Evolutionary conservation across 1,140 invertebrate species (phyloP).

Genomic region (Dreissena polymorpha): DNA sequence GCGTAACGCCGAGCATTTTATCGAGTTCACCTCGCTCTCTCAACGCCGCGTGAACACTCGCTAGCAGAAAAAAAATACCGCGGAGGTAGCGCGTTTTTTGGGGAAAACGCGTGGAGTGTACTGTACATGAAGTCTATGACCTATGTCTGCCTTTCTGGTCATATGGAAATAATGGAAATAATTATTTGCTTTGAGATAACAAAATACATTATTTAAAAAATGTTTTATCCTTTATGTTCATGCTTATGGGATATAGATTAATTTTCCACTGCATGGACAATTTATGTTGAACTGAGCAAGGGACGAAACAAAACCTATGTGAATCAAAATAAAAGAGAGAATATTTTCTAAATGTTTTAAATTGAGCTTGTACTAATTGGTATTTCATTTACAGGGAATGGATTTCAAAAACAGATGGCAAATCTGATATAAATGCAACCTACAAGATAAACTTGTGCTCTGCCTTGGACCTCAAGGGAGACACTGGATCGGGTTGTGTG

Average conservation of each 20-base stretch:
- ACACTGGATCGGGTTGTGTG: constrained; percentile 49
- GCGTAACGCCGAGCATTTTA: too few species aligned
- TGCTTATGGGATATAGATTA: not conserved
- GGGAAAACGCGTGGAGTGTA: too few species aligned
- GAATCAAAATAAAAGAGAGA: not conserved
- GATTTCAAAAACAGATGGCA: constrained; percentile 39
- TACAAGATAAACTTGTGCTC: constrained; percentile 67
- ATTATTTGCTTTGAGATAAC: too few species aligned
- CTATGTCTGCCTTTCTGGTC: too few species aligned
- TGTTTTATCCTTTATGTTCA: not conserved
- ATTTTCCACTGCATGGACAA: not conserved
- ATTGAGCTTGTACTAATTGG: not conserved
- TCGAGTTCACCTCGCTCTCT: too few species aligned
- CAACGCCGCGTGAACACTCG: too few species aligned
- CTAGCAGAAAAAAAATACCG: too few species aligned
- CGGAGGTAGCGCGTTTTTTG: too few species aligned
- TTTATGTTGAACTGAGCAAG: not conserved
- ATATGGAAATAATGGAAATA: too few species aligned
- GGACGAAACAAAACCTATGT: not conserved
- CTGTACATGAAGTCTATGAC: too few species aligned
- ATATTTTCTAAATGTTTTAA: not conserved
- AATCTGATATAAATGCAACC: constrained; percentile 55
- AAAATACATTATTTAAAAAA: not conserved
- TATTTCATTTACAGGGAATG: constrained; percentile 15
- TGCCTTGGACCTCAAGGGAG: constrained; percentile 9